A percentile compares a stretch with the other conserved stretches of the same genome.
phyloP scores from a whole-genome alignment of 2,797 vertebrate genomes.

The Hybognathus amarus region DNA sequence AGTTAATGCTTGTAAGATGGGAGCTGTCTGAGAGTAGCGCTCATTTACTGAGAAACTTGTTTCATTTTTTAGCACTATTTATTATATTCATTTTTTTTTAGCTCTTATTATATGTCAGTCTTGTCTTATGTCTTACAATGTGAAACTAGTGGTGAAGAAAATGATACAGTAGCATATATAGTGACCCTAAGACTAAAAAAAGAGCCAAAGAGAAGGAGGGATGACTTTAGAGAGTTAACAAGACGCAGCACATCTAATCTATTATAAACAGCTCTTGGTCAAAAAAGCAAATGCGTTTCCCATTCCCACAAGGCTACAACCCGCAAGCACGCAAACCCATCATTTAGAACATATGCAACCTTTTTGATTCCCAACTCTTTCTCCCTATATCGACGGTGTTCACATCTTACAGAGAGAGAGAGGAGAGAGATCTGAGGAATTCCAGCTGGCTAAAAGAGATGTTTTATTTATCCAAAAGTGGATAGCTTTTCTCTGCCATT shows the following conservation, averaged over 20 bases:
- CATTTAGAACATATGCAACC: conserved; percentile 64
- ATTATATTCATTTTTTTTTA: background rate
- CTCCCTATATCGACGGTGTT: conserved; percentile 62
- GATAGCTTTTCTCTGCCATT: conserved; percentile 7
- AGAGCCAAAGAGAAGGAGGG: conserved; percentile 24
- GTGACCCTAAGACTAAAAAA: background rate
- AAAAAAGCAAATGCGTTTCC: conserved; percentile 59
- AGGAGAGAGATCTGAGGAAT: conserved; percentile 28
- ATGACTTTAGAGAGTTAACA: conserved; percentile 39
- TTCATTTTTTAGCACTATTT: background rate
- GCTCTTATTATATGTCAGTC: background rate
- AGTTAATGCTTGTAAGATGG: too few species aligned
- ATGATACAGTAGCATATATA: background rate
- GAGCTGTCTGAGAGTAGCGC: too few species aligned
- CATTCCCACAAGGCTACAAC: conserved; percentile 57
- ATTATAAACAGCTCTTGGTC: conserved; percentile 71
- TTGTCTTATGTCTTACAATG: background rate
- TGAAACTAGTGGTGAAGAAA: background rate
- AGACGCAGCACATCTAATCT: conserved; percentile 68
- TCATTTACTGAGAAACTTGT: background rate
- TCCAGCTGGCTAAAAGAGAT: conserved; percentile 11
- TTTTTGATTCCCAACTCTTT: conserved; percentile 56
- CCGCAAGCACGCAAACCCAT: conserved; percentile 65
- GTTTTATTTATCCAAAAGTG: conserved; percentile 21
- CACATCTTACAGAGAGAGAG: conserved; percentile 49